Evolutionary conservation across 2,888 invertebrate genomes (phyloP), one percentile per base, ranked within the genome.

Genomic region (Seira sanloemensis): DNA sequence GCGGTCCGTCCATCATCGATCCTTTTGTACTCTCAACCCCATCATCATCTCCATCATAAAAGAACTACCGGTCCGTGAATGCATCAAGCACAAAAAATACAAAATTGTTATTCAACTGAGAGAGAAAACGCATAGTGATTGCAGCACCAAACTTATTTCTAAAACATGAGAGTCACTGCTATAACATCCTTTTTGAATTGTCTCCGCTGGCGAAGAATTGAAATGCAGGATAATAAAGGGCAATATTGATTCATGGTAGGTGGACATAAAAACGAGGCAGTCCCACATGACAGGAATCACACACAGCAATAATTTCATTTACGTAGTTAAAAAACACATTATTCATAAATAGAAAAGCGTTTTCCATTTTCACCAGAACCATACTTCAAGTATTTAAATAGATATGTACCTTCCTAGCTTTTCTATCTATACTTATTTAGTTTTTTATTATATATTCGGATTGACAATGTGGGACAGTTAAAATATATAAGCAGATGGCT

Each of bases 1-100:
- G 58, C 58, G 58, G 58, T 58, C 18, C 58, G 58, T 58, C 58
- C 58, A 58, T 58, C 58, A 58, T 58, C 58, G 58, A 58, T 58
- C 58, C 18, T 58, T 58, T 58, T 58, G 58, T 37, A 37, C 37
- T 37, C 37, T 9, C n/a, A 58, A 58, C 58, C 58, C 58, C 18
- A 58, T 18, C 58, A 58, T 58, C 58, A 58, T 58, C 58, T 58
- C 7, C 58, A 58, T 58, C 58, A 58, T 58, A 58, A 58, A 58
- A 18, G 58, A 58, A 18, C 58, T 58, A 58, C 58, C 58, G 58
- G 58, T 58, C 58, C 58, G 58, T 58, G 58, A 58, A 58, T 58
- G 18, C 58, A n/a, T n/a, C 58, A 58, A 58, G 58, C 58, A 9
- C 58, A 4, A 37, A 37, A 37, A 37, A 37, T 37, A 37, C 37